These are phyloP conservation scores for Pangasius djambal DNA, from an alignment of 2,797 vertebrate species.

Conservation along the genomic window DNA sequence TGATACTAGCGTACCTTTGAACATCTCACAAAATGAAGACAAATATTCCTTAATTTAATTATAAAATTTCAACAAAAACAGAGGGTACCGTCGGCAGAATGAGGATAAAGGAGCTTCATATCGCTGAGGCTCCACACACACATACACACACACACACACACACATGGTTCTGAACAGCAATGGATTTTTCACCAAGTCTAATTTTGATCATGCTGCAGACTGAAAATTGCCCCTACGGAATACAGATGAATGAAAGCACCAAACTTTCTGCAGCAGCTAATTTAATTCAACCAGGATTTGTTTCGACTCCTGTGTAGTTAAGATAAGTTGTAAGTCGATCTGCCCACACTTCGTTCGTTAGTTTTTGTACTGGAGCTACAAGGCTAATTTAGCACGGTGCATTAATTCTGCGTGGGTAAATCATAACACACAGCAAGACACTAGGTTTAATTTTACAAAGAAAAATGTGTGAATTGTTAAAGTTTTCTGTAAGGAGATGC, in stretches of 20 bases:
- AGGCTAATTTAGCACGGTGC: neutral
- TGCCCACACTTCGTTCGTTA: neutral
- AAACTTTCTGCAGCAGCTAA: neutral
- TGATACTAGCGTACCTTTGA: neutral
- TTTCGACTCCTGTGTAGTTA: neutral
- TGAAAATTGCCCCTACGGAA: neutral
- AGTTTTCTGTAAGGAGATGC: no score
- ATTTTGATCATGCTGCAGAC: conserved; percentile 1
- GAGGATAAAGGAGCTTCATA: conserved; percentile 20
- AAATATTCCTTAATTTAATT: neutral
- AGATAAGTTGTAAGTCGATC: neutral
- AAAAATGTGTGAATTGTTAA: neutral
- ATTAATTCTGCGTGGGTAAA: conserved; percentile 1
- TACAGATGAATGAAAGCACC: neutral
- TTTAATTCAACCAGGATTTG: neutral
- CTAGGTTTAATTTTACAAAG: neutral
- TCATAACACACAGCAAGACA: neutral
- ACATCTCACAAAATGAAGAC: neutral
- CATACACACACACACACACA: conserved; percentile 5
- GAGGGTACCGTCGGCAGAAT: neutral
- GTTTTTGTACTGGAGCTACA: neutral
- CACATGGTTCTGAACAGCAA: neutral
- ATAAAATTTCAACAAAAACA: neutral
- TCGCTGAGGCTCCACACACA: neutral
- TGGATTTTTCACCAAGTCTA: neutral